Percentiles rank a stretch among this genome's conserved stretches.
phyloP scores from a whole-genome alignment of 1,140 invertebrate genomes.

The Subanguina moxae region DNA sequence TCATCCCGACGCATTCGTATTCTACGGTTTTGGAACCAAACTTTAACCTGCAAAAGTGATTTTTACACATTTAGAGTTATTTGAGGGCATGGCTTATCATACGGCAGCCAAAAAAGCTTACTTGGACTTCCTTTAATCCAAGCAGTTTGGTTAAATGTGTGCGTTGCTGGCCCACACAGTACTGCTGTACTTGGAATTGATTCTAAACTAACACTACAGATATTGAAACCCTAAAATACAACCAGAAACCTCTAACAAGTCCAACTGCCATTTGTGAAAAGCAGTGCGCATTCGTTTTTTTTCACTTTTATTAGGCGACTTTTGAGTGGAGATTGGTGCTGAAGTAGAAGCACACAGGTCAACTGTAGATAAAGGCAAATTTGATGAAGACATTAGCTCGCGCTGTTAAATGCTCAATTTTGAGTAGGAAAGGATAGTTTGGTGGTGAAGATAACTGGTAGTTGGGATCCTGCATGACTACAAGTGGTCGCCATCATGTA shows the following conservation, averaged over 20 bases:
- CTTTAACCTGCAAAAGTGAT: conserved; percentile 16
- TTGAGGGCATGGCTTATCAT: background rate
- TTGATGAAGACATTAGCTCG: too few species aligned
- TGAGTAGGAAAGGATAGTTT: too few species aligned
- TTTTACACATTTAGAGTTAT: too few species aligned
- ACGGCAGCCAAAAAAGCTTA: background rate
- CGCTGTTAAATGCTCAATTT: too few species aligned
- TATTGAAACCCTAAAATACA: too few species aligned
- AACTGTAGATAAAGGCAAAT: too few species aligned
- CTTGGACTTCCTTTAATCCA: conserved; percentile 8
- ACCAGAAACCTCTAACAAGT: conserved; percentile 5
- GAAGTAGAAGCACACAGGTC: too few species aligned
- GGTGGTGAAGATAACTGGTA: too few species aligned
- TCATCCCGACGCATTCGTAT: conserved; percentile 6
- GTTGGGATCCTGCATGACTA: too few species aligned
- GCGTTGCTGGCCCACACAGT: conserved; percentile 13
- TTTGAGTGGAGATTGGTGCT: too few species aligned
- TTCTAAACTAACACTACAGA: too few species aligned
- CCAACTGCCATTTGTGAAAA: conserved; percentile 17
- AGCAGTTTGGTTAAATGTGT: conserved; percentile 1
- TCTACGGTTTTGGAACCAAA: conserved; percentile 21
- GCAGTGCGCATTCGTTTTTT: conserved; percentile 14
- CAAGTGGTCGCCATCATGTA: too few species aligned
- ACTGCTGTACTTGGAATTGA: conserved; percentile 17
- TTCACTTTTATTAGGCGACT: background rate